Conservation (phyloP, 2,888 invertebrate species). For the Eumerus sabulonum region DNA sequence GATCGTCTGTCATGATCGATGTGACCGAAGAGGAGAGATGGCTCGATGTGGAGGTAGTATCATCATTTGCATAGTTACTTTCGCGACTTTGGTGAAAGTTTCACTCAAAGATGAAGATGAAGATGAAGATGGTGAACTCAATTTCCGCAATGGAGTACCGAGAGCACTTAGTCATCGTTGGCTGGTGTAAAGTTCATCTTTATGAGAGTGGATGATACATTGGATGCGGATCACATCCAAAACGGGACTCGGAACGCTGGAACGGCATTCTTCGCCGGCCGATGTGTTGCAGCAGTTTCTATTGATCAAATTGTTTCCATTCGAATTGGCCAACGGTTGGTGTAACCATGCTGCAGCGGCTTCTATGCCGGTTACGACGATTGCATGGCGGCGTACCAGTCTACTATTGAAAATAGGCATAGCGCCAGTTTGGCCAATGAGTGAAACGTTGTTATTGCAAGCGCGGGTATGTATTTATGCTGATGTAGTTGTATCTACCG, state of each 20-base stretch:
- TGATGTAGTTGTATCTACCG: constrained; percentile 48
- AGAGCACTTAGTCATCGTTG: constrained; percentile 17
- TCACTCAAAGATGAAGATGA: constrained; percentile 8
- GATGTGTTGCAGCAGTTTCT: constrained; percentile 24
- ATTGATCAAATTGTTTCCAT: constrained; percentile 12
- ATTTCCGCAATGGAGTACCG: constrained; percentile 44
- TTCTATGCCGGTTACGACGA: neutral
- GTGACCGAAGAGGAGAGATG: neutral
- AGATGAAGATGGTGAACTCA: constrained; percentile 11
- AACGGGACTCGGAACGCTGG: constrained; percentile 24
- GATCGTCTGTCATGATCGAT: constrained; percentile 19
- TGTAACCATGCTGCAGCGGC: constrained; percentile 16
- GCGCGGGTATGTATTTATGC: neutral
- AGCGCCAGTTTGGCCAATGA: constrained; percentile 44
- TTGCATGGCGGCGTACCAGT: constrained; percentile 6
- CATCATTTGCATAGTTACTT: constrained; percentile 45
- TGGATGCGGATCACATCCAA: neutral
- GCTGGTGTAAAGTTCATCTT: constrained; percentile 49
- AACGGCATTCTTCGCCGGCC: constrained; percentile 4
- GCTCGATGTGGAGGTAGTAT: constrained; percentile 18
- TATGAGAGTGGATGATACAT: constrained; percentile 1
- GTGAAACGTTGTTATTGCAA: constrained; percentile 27
- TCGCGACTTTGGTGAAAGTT: constrained; percentile 45
- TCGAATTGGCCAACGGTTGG: constrained; percentile 41
- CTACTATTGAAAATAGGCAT: neutral